These are phyloP conservation scores for Enteromius viviparus DNA, from an alignment of 2,797 vertebrate species.

Conservation along the genomic window DNA sequence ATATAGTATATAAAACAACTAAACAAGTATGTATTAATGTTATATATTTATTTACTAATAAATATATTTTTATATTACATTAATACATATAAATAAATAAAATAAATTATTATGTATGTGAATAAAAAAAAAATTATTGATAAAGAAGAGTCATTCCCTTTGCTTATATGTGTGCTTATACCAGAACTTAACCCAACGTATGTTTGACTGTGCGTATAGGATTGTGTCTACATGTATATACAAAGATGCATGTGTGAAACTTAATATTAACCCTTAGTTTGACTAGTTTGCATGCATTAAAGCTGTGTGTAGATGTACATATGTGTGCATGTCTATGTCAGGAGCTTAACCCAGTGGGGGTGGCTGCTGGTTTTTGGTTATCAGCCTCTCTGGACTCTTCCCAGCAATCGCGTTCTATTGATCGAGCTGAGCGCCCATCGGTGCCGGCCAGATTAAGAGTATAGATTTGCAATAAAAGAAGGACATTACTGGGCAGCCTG, in stretches of 20 bases:
- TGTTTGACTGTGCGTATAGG: background rate
- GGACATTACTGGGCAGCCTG: constrained; percentile 76
- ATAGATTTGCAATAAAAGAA: constrained; percentile 84
- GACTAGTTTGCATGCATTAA: constrained; percentile 4
- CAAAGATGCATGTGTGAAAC: background rate
- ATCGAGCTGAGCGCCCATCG: constrained; percentile 73
- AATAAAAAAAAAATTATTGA: background rate
- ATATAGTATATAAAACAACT: too few species aligned
- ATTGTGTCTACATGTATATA: background rate
- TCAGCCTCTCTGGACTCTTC: constrained; percentile 75
- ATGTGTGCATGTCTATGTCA: constrained; percentile 30
- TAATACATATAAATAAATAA: too few species aligned
- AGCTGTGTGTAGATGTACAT: constrained; percentile 5
- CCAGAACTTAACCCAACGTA: background rate
- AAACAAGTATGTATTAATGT: background rate
- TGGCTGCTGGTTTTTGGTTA: constrained; percentile 62
- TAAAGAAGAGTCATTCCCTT: background rate
- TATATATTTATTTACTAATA: background rate
- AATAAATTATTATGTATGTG: too few species aligned
- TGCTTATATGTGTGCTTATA: background rate
- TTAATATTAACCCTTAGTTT: constrained; percentile 17
- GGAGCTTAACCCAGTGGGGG: constrained; percentile 58
- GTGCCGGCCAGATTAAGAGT: constrained; percentile 81
- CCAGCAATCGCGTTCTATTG: constrained; percentile 76
- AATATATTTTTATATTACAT: background rate